phyloP scores from a whole-genome alignment of 1,140 invertebrate species.

The Wiebesia pumilae region DNA sequence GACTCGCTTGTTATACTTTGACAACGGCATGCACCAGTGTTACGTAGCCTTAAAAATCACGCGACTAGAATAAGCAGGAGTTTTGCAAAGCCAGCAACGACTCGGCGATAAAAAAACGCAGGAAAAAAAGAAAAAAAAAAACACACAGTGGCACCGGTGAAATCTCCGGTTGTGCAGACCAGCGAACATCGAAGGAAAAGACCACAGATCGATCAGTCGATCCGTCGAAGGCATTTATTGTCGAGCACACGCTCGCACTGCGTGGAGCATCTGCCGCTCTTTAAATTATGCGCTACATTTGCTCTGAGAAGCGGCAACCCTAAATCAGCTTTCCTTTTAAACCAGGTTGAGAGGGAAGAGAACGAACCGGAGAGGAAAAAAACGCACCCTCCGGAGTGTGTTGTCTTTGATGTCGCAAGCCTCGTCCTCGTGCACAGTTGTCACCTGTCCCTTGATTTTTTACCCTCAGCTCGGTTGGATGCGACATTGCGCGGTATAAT shows the following conservation, averaged over 20 bases:
- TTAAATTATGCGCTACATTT: conserved; percentile 74
- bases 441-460: neutral
- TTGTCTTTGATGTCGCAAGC: neutral
- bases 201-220: conserved; percentile 51
- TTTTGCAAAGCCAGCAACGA: neutral
- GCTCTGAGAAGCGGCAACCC: conserved; percentile 56
- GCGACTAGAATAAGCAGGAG: neutral
- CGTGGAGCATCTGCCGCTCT: conserved; percentile 62
- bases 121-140: neutral
- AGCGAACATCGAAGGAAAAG: neutral
- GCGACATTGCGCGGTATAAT: neutral
- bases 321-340: conserved; percentile 55
- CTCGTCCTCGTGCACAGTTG: neutral
- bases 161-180: too few relatives aligned
- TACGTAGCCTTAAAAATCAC: neutral
- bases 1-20: neutral
- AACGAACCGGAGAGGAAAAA: neutral
- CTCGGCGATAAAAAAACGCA: neutral
- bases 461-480: too few relatives aligned
- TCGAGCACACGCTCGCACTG: conserved; percentile 13
- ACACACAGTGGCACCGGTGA: too few relatives aligned
- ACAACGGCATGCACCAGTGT: neutral
- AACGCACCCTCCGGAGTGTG: too few relatives aligned
- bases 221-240: conserved; percentile 49
- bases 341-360: neutral